A percentile compares a stretch with the other conserved stretches of the same genome.
These are phyloP conservation scores for Heterodera schachtii DNA, from an alignment of 1,140 invertebrate species.

Conservation along the genomic window DNA sequence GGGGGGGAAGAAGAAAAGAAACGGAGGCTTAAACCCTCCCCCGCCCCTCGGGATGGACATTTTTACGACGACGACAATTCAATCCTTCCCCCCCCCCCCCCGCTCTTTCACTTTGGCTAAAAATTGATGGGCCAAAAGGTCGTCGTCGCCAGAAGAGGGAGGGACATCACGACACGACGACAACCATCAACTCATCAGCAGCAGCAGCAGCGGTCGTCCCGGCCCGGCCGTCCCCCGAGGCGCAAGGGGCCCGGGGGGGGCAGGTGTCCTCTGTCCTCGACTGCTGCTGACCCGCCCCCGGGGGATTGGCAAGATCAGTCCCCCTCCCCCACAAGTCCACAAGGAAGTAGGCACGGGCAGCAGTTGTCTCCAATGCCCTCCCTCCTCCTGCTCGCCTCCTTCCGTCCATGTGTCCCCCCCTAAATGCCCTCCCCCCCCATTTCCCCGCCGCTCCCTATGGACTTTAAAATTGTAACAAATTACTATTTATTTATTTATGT, in stretches of 20 bases:
- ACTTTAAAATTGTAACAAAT: too few relatives aligned
- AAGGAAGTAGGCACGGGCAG: not conserved
- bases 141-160: not conserved
- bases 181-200: too few relatives aligned
- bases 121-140: slow-evolving; percentile 1
- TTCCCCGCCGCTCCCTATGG: too few relatives aligned
- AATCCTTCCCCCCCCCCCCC: too few relatives aligned
- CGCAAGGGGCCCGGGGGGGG: not conserved
- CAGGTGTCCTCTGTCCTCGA: not conserved
- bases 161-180: too few relatives aligned
- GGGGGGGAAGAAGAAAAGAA: not conserved
- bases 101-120: not conserved
- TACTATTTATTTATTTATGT: too few relatives aligned
- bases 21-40: not conserved
- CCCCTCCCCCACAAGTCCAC: not conserved
- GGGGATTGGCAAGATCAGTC: not conserved
- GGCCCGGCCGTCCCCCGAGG: too few relatives aligned
- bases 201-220: too few relatives aligned
- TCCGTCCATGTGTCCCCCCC: too few relatives aligned
- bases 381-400: too few relatives aligned
- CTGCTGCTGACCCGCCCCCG: not conserved
- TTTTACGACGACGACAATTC: not conserved
- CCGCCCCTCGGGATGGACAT: not conserved
- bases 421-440: not conserved
- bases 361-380: not conserved